phyloP scores from a whole-genome alignment of 2,113 vertebrate species.

The Gallinago undulata region DNA sequence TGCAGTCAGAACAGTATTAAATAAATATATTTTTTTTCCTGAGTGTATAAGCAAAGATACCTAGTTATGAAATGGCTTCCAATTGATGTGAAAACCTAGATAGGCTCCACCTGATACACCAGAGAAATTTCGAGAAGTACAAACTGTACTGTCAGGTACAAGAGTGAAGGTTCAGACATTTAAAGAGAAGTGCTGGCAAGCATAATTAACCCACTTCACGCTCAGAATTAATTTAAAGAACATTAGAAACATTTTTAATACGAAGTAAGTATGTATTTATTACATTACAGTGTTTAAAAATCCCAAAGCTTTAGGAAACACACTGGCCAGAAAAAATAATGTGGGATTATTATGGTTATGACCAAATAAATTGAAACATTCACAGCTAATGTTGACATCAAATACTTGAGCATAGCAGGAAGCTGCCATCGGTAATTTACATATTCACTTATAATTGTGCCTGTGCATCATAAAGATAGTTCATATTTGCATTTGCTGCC shows the following conservation, averaged over 20 bases:
- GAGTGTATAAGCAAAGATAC: not conserved
- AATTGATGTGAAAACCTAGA: not conserved
- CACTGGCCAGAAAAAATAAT: not conserved
- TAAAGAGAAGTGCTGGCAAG: not conserved
- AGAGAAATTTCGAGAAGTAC: not conserved
- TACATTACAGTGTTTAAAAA: not conserved
- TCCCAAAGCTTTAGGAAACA: not conserved
- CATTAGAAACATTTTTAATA: not conserved
- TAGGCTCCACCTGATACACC: not conserved
- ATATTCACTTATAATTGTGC: constrained; percentile 33
- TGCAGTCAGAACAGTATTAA: not conserved
- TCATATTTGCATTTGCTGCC: constrained; percentile 10
- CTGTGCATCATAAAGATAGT: not conserved
- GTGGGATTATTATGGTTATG: not conserved
- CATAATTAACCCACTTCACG: not conserved
- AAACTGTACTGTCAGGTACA: not conserved
- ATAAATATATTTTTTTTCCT: not conserved
- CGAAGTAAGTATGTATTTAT: not conserved
- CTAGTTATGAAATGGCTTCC: not conserved
- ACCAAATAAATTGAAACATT: constrained; percentile 23
- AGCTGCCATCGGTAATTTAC: not conserved
- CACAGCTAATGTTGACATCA: not conserved
- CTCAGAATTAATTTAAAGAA: not conserved
- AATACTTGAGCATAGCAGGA: not conserved
- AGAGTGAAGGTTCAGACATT: not conserved